These are phyloP conservation scores for Aphaenogaster ashmeadi DNA, from an alignment of 1,140 invertebrate genomes.

Conservation along the genomic window DNA sequence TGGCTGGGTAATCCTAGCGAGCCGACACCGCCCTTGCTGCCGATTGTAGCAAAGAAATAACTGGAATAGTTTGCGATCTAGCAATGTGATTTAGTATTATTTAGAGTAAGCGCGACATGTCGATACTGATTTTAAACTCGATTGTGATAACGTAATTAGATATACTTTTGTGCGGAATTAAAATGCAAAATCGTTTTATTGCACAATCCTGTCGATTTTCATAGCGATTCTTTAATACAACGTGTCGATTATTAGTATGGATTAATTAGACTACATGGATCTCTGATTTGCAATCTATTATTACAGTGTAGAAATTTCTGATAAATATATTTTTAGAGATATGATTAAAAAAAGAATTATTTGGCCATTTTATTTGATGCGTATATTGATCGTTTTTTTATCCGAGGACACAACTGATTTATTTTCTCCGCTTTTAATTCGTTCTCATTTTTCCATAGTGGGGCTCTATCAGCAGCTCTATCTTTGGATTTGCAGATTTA, in stretches of 20 bases:
- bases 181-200: neutral
- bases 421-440: neutral
- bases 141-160: slow-evolving; percentile 5
- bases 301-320: slow-evolving; percentile 9
- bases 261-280: slow-evolving; percentile 9
- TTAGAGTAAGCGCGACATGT: neutral
- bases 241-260: slow-evolving; percentile 3
- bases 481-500: neutral
- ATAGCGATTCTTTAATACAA: neutral
- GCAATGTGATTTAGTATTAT: slow-evolving; percentile 36
- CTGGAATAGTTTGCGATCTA: neutral
- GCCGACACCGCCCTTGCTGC: slow-evolving; percentile 74
- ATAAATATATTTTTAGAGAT: slow-evolving; percentile 18
- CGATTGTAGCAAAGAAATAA: slow-evolving; percentile 81
- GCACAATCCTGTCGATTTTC: neutral
- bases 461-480: neutral
- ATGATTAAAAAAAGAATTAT: neutral
- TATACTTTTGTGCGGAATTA: neutral
- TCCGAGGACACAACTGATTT: neutral
- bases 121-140: neutral
- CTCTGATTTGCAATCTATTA: slow-evolving; percentile 5
- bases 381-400: neutral
- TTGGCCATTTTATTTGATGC: slow-evolving; percentile 2
- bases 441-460: neutral
- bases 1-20: slow-evolving; percentile 83